Evolutionary conservation across 2,888 invertebrate genomes (phyloP).

Genomic region (Coelinius sp.): DNA sequence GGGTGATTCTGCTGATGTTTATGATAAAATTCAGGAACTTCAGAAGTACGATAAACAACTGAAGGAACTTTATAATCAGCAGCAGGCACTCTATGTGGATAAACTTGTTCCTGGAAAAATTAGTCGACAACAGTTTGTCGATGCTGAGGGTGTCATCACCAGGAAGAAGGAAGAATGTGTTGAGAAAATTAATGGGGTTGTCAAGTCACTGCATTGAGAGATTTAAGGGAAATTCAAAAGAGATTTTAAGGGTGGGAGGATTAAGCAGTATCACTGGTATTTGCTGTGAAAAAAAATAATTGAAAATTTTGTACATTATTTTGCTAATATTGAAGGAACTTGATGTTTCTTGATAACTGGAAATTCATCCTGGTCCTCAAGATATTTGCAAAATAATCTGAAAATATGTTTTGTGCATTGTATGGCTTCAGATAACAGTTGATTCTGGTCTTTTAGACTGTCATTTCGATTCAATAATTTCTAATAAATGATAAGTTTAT

Average conservation of each 20-base stretch:
- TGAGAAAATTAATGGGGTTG: slow-evolving; percentile 72
- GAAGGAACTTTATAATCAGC: slow-evolving; percentile 70
- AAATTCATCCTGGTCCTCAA: not conserved
- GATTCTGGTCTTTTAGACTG: not conserved
- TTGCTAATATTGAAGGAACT: not conserved
- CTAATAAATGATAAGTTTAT: slow-evolving; percentile 20
- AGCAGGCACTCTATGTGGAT: slow-evolving; percentile 74
- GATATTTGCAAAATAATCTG: not conserved
- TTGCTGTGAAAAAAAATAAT: not conserved
- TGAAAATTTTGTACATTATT: not conserved
- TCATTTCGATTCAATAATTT: not conserved
- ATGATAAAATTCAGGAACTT: slow-evolving; percentile 76
- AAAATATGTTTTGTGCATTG: not conserved
- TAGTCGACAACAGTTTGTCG: slow-evolving; percentile 74
- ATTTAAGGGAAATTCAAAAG: no score
- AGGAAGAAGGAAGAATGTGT: slow-evolving; percentile 75
- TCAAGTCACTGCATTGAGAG: slow-evolving; percentile 69
- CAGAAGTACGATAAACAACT: slow-evolving; percentile 74
- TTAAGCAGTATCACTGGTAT: not conserved
- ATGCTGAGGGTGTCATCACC: slow-evolving; percentile 73
- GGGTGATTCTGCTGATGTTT: slow-evolving; percentile 74
- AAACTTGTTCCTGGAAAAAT: slow-evolving; percentile 77
- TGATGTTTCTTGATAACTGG: not conserved
- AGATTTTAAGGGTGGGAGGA: not conserved
- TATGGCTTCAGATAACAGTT: not conserved